Evolutionary conservation across 2,888 invertebrate species (phyloP), one percentile per base, ranked within the genome.

Genomic region (Dryobota labecula): DNA sequence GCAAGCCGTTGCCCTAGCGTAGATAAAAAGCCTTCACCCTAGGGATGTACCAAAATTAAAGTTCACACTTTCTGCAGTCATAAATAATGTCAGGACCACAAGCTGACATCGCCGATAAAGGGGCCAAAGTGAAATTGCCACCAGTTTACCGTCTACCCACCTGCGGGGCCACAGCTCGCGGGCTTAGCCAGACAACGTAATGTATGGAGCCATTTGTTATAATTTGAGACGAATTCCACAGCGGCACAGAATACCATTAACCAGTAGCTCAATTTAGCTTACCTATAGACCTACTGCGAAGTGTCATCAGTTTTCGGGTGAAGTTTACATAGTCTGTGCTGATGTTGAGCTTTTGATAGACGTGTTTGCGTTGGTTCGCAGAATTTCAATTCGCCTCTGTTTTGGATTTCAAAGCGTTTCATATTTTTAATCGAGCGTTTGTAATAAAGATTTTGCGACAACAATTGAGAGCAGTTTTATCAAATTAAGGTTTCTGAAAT

Each of bases 191-290:
- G 84, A 84, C 86, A 84, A 66, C 76, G 86, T 92, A 91, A 93
- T 91, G 84, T 90, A 93, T 91, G 83, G 86, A 83, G 78, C 89
- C 87, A 91, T 93, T 91, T 88, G 88, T 93, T 93, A 93, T 91
- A 88, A 92, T 93, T 90, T 91, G 87, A 90, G 90, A 88, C 81
- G 82, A 86, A 84, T 76, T 70, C 82, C 83, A 82, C 80, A 18
- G 30, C 15, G 51, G 27, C 51, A 51, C 51, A 82, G 82, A 75
- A 74, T 64, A 79, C 58, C 73, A 73, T 71, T 63, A 70, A 53
- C 63, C 76, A 80, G 82, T 80, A 84, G 83, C 80, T 73, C 79
- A 84, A 80, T 58, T 69, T 24, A 24, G 68, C 45, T 66, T 38
- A n/a, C 57, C 51, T 20, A 20, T 63, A 30, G 24, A 68, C 51